Percentiles rank a stretch among this genome's conserved stretches.
Evolutionary conservation across 2,888 invertebrate genomes (phyloP).

Genomic region (Lasioglossum malachurum): DNA sequence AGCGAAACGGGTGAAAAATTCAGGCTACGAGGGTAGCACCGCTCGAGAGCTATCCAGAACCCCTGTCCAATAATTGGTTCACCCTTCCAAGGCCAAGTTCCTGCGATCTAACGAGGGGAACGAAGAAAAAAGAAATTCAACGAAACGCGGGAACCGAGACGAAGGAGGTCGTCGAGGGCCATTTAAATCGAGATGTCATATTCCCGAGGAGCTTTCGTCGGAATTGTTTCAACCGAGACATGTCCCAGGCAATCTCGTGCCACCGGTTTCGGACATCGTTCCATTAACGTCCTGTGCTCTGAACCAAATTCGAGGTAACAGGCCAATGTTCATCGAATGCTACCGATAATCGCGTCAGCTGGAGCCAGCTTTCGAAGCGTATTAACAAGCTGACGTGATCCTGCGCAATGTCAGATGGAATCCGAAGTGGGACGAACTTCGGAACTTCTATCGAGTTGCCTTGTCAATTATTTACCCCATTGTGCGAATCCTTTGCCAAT

Average conservation of each 20-base stretch:
- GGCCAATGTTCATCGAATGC: slow-evolving; percentile 23
- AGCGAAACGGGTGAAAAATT: neutral
- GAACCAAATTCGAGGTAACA: slow-evolving; percentile 32
- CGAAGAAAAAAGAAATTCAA: neutral
- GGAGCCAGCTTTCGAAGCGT: slow-evolving; percentile 12
- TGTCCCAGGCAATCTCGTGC: neutral
- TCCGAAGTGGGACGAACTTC: slow-evolving; percentile 1
- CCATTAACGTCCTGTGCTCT: neutral
- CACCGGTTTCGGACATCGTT: neutral
- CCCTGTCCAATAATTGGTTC: slow-evolving; percentile 34
- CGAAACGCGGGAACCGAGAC: neutral
- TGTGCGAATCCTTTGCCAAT: neutral
- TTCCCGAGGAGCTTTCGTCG: neutral
- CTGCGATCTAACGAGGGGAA: neutral
- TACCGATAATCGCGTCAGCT: slow-evolving; percentile 48
- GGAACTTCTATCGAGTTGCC: neutral
- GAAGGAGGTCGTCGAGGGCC: neutral
- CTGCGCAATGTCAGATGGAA: neutral
- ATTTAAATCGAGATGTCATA: slow-evolving; percentile 7
- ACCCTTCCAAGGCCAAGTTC: slow-evolving; percentile 43
- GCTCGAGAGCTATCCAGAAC: slow-evolving; percentile 19
- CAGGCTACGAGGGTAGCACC: neutral
- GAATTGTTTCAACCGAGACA: slow-evolving; percentile 11
- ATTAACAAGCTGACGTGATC: slow-evolving; percentile 24
- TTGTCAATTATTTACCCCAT: neutral